Conservation (phyloP, 2,888 invertebrate species). For the Gasteruption jaculator region DNA sequence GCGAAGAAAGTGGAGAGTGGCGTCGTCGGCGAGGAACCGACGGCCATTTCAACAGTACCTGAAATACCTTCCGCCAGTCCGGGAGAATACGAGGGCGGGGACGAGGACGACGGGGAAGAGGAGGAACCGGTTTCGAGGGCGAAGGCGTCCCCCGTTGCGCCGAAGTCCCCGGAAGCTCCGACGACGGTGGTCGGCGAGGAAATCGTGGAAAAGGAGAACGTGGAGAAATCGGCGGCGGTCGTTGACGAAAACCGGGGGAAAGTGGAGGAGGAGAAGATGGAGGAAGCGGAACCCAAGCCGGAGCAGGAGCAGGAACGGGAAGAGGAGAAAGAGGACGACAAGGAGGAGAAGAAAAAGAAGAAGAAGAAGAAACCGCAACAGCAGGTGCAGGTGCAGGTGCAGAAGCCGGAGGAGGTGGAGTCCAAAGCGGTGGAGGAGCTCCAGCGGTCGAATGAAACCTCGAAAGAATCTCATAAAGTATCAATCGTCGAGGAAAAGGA, state of each 20-base stretch:
- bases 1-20: conserved; percentile 21
- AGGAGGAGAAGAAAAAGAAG: conserved; percentile 25
- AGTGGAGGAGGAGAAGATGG: conserved; percentile 22
- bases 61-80: conserved; percentile 43
- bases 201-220: conserved; percentile 18
- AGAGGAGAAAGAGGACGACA: conserved; percentile 29
- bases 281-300: not conserved
- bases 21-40: conserved; percentile 26
- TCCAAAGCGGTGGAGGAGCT: conserved; percentile 31
- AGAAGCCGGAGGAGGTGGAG: conserved; percentile 47
- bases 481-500: conserved; percentile 25
- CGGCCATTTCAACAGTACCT: conserved; percentile 29
- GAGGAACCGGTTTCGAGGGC: conserved; percentile 37
- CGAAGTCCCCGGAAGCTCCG: conserved; percentile 21
- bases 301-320: conserved; percentile 31
- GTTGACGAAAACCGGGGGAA: conserved; percentile 39
- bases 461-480: conserved; percentile 25
- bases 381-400: conserved; percentile 49
- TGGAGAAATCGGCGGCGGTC: conserved; percentile 24
- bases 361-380: conserved; percentile 41
- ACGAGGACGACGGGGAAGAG: conserved; percentile 49
- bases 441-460: conserved; percentile 10
- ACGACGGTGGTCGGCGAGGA: conserved; percentile 18
- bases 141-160: conserved; percentile 30
- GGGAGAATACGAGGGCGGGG: conserved; percentile 47